phyloP scores from a whole-genome alignment of 1,140 invertebrate genomes.

The Brachionus sp. region DNA sequence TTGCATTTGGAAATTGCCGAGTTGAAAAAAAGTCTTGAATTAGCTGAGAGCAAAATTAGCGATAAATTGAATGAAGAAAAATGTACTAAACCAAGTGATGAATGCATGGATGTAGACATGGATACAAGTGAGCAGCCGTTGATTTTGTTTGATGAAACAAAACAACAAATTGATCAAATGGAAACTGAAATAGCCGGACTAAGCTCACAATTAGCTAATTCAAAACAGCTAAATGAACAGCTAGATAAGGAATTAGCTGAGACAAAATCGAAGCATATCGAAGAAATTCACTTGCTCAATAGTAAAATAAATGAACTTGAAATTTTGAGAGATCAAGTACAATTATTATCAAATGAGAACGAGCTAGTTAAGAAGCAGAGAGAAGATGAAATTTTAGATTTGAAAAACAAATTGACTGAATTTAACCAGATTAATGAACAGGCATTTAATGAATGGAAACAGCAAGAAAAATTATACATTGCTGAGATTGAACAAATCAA shows the following conservation, averaged over 20 bases:
- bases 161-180: neutral
- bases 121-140: slow-evolving; percentile 1
- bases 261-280: neutral
- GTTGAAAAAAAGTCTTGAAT: neutral
- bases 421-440: neutral
- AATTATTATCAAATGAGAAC: neutral
- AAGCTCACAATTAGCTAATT: neutral
- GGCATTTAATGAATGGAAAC: neutral
- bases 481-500: neutral
- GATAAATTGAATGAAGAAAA: neutral
- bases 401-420: neutral
- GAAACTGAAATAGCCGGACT: neutral
- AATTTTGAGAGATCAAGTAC: neutral
- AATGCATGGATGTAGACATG: neutral
- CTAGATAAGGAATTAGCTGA: neutral
- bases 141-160: neutral
- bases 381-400: neutral
- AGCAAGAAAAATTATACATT: neutral
- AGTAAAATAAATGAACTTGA: neutral
- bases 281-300: neutral
- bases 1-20: neutral
- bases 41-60: neutral
- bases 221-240: neutral
- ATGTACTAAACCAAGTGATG: neutral
- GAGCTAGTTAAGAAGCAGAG: neutral